Evolutionary conservation across 2,797 vertebrate genomes (phyloP).

Genomic region (Emys orbicularis): DNA sequence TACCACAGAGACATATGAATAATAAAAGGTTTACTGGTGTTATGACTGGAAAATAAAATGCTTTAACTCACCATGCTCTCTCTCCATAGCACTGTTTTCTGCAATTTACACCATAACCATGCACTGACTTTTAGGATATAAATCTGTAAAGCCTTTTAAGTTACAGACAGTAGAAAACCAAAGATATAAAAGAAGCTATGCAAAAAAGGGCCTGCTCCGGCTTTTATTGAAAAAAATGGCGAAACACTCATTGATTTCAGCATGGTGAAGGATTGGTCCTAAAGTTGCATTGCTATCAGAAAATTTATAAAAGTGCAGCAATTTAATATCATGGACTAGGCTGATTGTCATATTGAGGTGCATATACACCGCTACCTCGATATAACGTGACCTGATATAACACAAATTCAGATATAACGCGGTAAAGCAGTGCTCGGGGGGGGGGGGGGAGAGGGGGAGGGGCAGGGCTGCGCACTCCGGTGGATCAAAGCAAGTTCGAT

Average conservation of each 20-base stretch:
- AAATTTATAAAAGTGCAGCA: not conserved
- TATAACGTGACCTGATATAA: no score
- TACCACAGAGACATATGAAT: not conserved
- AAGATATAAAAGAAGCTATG: not conserved
- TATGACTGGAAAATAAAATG: not conserved
- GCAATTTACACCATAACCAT: not conserved
- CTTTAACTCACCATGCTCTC: not conserved
- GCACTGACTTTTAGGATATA: conserved; percentile 36
- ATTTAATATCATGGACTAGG: not conserved
- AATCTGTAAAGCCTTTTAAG: conserved; percentile 18
- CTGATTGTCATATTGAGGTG: not conserved
- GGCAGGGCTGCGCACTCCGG: no score
- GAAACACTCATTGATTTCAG: not conserved
- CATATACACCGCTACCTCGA: not conserved
- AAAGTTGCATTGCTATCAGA: not conserved
- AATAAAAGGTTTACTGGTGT: not conserved
- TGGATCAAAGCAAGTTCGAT: no score
- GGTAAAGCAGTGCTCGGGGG: no score
- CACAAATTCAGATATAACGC: no score
- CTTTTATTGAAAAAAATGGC: not conserved
- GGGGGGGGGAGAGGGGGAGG: no score
- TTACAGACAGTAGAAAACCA: conserved; percentile 21
- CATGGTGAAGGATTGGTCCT: not conserved
- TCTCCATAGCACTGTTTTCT: not conserved
- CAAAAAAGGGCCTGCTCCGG: not conserved